Conservation (phyloP, 2,113 vertebrate genomes). For the Lipotes vexillifer region DNA sequence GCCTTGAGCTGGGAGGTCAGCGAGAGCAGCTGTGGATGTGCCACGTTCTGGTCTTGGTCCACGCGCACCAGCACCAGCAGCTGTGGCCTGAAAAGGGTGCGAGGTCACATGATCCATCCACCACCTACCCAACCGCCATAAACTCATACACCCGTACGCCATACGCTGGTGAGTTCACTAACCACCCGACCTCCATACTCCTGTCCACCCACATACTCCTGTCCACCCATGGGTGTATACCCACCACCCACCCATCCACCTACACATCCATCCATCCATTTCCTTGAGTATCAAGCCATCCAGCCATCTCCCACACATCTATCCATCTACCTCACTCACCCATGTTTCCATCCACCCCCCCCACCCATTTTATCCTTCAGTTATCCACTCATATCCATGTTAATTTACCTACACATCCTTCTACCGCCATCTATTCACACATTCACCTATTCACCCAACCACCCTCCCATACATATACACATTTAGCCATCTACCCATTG, state of each 20-base stretch:
- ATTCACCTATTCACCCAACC: background rate
- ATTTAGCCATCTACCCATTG: background rate
- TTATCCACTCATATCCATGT: background rate
- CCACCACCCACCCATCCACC: background rate
- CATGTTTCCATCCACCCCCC: background rate
- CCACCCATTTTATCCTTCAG: background rate
- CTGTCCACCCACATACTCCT: background rate
- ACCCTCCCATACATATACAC: background rate
- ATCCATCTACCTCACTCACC: background rate
- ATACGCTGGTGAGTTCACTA: background rate
- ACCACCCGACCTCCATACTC: background rate
- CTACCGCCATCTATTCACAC: background rate
- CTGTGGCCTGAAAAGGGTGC: slow-evolving; percentile 86
- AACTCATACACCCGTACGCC: background rate
- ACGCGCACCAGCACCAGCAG: slow-evolving; percentile 93
- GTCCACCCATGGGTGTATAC: too few species aligned
- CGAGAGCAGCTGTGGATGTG: slow-evolving; percentile 95
- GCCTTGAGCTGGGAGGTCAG: slow-evolving; percentile 97
- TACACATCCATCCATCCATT: background rate
- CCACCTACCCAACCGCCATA: background rate
- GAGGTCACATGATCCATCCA: background rate
- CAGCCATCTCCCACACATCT: background rate
- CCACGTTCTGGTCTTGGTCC: slow-evolving; percentile 94
- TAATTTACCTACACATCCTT: background rate
- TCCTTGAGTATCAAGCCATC: background rate